phyloP scores from a whole-genome alignment of 2,888 invertebrate genomes.

The Leptinotarsa peninsularis region DNA sequence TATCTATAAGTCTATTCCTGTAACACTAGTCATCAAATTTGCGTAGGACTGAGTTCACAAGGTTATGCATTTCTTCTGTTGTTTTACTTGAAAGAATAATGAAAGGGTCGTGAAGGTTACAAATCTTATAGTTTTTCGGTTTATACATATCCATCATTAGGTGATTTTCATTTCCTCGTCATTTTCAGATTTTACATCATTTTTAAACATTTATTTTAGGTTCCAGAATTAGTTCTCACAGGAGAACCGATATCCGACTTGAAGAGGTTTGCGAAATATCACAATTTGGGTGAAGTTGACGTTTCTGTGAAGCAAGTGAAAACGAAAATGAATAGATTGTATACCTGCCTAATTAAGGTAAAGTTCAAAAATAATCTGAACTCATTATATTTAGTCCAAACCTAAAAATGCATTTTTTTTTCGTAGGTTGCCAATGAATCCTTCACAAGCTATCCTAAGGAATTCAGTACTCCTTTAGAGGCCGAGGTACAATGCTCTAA shows the following conservation, averaged over 20 bases:
- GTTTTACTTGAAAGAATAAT: too few relatives aligned
- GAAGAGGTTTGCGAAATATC: constrained; percentile 52
- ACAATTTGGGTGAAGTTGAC: constrained; percentile 56
- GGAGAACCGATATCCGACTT: constrained; percentile 57
- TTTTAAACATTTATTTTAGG: constrained; percentile 17
- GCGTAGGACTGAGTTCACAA: too few relatives aligned
- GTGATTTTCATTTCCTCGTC: too few relatives aligned
- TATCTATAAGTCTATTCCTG: too few relatives aligned
- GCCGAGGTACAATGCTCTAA: constrained; percentile 65
- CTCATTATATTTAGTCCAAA: neutral
- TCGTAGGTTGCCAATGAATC: constrained; percentile 58
- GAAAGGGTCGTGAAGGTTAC: too few relatives aligned
- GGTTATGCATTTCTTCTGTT: too few relatives aligned
- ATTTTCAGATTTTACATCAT: too few relatives aligned
- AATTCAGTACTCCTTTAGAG: constrained; percentile 59
- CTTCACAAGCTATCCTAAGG: constrained; percentile 67
- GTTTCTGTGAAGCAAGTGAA: constrained; percentile 39
- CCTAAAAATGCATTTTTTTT: neutral
- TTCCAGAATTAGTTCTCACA: constrained; percentile 47
- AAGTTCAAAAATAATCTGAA: constrained; percentile 22
- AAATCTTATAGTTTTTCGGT: too few relatives aligned
- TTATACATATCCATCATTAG: too few relatives aligned
- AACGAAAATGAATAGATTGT: constrained; percentile 45
- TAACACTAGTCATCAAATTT: too few relatives aligned
- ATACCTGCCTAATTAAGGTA: constrained; percentile 58